Base-by-base conservation (phyloP, 1,140 invertebrate species). In the Theocolax elegans region DNA sequence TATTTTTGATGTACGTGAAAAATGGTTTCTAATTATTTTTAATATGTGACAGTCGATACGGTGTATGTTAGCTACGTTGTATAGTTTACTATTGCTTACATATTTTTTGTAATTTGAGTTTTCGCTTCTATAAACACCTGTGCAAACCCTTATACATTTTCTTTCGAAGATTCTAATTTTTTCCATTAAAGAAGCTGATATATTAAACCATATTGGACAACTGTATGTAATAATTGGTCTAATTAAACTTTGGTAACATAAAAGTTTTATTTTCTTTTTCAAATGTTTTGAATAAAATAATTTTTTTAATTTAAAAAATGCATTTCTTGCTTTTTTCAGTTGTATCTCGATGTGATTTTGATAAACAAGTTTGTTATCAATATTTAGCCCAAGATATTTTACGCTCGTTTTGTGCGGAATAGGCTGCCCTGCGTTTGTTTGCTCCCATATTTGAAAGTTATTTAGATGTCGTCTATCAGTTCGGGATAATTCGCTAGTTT, bases 221-320 rank as follows among this genome's bases (percentile, higher is more conserved):
- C 44, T 51, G 40, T 75, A 73, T 2, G 72, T 75, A 1, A 66
- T 17, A 19, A 73, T 73, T 1, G 72, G 72, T 46, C 67, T 49
- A 3, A 71, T 54, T 12, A 75, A 29, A 13, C 29, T 7, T 12
- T 35, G 19, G 38, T 74, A 75, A 10, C 65, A 69, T 0, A 75
- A 54, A 0, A 72, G 27, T 65, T 70, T 72, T 1, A 56, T 58
- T 62, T 38, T 71, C 8, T 10, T 65, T 71, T n/a, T n/a, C n/a
- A n/a, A n/a, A n/a, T n/a, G n/a, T n/a, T n/a, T n/a, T n/a, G n/a
- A n/a, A n/a, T n/a, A 53, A 38, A 74, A 76, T 4, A 71, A 21
- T 31, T 23, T 63, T 17, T 25, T 60, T 7, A 19, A 1, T n/a
- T 38, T 49, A 12, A 1, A 31, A 3, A 54, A 54, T 17, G 46